Evolutionary conservation across 2,113 vertebrate species (phyloP), one percentile per base, ranked within the genome.

Genomic region (Nansenia antarctica): DNA sequence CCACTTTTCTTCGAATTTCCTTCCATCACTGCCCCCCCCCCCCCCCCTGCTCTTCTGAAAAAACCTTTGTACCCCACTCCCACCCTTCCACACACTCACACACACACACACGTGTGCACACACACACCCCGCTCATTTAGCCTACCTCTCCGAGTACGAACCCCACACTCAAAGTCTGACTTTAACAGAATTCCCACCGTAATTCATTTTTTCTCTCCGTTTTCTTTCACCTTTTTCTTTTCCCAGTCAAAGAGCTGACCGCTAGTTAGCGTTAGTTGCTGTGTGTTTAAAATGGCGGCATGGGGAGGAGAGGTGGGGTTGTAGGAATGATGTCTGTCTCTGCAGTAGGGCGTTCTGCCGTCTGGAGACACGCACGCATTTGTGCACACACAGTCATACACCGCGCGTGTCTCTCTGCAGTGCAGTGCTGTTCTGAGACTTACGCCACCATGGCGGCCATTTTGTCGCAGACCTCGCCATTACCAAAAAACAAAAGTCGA

Each of bases 281-380:
- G 58, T 62, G 22, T 72, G 54, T 83, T 53, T 87, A 85, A 89
- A 90, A 89, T 90, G 89, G 87, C 86, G 86, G 84, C 82, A 15
- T 26, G 32, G 34, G 53, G 72, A 77, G 73, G 55, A 49, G 80
- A 77, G 81, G 81, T 71, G 80, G 83, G 79, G 60, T 78, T 83
- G 84, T 80, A 79, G 85, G 85, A 88, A 81, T 65, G 63, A 60
- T 81, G 79, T 77, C 78, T 82, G 78, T 80, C 78, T 84, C 81
- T 90, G 84, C 80, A 85, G 87, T 70, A 71, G 66, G 65, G 82
- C 68, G 72, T 84, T 84, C 74, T 82, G 77, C 73, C 34, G 75
- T 71, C 79, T 73, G 52, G 55, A 74, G 57, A 79, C 58, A 65
- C 76, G 62, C 65, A 26, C 34, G 15, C n/a, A 26, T 12, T n/a